phyloP scores from a whole-genome alignment of 2,797 vertebrate species.

The Anas bernieri region DNA sequence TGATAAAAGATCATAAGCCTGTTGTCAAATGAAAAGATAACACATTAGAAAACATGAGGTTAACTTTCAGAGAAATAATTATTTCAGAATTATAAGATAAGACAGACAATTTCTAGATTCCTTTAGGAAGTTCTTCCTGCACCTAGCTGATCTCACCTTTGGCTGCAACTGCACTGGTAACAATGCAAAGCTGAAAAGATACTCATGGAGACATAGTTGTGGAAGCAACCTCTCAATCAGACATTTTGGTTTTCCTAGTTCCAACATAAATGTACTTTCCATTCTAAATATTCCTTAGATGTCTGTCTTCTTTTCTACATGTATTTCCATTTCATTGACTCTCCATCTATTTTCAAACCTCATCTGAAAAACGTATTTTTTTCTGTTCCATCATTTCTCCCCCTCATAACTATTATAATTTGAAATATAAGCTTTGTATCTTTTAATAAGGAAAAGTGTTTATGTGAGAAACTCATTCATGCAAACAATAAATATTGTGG shows the following conservation, averaged over 20 bases:
- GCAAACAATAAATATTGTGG: background rate
- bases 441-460: background rate
- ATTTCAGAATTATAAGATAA: background rate
- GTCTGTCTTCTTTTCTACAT: background rate
- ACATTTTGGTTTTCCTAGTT: background rate
- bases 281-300: background rate
- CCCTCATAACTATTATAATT: background rate
- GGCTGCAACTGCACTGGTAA: background rate
- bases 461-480: background rate
- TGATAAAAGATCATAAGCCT: background rate
- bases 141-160: background rate
- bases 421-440: background rate
- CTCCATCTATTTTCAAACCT: slow-evolving; percentile 16
- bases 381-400: background rate
- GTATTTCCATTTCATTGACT: background rate
- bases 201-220: background rate
- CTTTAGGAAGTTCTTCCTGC: background rate
- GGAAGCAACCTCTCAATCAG: background rate
- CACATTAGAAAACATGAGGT: accelerated
- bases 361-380: background rate
- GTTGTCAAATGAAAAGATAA: no score
- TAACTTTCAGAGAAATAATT: background rate
- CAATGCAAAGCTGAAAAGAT: background rate
- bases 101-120: background rate
- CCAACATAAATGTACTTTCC: background rate